Conservation (phyloP, 2,113 vertebrate species). For the Cepphus grylle region DNA sequence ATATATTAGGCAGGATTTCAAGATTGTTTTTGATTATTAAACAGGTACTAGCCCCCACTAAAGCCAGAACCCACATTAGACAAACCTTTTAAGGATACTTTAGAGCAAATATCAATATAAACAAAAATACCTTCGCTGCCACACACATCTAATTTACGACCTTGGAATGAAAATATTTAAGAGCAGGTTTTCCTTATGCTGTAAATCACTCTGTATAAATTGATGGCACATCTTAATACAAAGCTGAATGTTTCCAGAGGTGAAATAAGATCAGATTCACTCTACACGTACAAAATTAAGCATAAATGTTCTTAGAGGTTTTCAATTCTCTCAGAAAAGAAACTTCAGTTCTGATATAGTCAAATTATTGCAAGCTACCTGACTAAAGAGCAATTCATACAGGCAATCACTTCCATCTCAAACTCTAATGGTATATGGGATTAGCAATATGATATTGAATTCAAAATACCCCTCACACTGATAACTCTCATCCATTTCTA, state of each 20-base stretch:
- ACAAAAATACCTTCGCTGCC: neutral
- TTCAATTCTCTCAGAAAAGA: neutral
- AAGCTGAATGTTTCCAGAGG: neutral
- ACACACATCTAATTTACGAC: neutral
- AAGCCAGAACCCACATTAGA: neutral
- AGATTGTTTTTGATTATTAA: neutral
- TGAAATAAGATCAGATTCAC: neutral
- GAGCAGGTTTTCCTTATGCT: neutral
- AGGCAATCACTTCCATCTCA: neutral
- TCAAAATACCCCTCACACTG: neutral
- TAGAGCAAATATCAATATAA: neutral
- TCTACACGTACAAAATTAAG: neutral
- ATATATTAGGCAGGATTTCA: neutral
- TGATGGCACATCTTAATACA: neutral
- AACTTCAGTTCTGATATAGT: neutral
- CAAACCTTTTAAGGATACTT: neutral
- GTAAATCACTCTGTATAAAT: neutral
- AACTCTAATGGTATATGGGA: neutral
- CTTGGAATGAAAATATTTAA: neutral
- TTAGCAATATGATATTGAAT: neutral
- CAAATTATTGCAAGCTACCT: neutral
- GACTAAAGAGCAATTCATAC: neutral
- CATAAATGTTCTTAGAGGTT: neutral
- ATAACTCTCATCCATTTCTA: neutral
- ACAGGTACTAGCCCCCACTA: neutral